Evolutionary conservation across 2,113 vertebrate species (phyloP), one percentile per base, ranked within the genome.

Genomic region (Mastomys coucha): DNA sequence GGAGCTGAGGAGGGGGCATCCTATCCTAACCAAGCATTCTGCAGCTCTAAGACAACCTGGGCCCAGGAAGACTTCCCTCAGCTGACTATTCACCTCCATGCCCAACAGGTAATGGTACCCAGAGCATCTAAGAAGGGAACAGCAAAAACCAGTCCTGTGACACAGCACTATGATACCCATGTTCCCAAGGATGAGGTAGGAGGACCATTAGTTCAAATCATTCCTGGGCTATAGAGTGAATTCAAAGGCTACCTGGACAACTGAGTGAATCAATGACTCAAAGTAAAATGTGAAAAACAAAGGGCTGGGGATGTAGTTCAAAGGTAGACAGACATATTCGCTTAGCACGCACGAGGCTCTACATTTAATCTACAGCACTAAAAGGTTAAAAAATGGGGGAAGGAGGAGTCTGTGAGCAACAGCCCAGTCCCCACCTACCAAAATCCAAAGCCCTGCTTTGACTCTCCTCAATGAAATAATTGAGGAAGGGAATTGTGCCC

Each of bases 401-500:
- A 58, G 31, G 7, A 36, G 19, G 31, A 72, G 45, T 67, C 93
- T 97, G 97, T 93, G 86, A 49, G 82, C 91, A 86, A 70, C 19
- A 85, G 77, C 85, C 93, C 96, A 69, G 31, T 13, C 91, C 90
- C 96, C 91, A 85, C 82, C 94, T 92, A 94, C 65, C 60, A 95
- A 93, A 97, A 97, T 86, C 95, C 96, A 93, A 91, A 95, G 87
- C 67, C 67, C 28, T 24, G 80, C 92, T 95, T 97, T 93, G 82
- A 56, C 91, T 94, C 95, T 95, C 95, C 89, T 94, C 96, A 96
- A 89, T 76, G 92, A 95, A 94, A 84, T 65, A 95, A 96, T 97
- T 95, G 97, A 92, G 96, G 89, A 92, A 94, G 97, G 91, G 63
- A 98, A 90, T 67, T 93, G 93, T 85, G 88, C 96, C 94, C 96